Evolutionary conservation across 2,888 invertebrate species (phyloP).

Genomic region (Drosophila anceps): DNA sequence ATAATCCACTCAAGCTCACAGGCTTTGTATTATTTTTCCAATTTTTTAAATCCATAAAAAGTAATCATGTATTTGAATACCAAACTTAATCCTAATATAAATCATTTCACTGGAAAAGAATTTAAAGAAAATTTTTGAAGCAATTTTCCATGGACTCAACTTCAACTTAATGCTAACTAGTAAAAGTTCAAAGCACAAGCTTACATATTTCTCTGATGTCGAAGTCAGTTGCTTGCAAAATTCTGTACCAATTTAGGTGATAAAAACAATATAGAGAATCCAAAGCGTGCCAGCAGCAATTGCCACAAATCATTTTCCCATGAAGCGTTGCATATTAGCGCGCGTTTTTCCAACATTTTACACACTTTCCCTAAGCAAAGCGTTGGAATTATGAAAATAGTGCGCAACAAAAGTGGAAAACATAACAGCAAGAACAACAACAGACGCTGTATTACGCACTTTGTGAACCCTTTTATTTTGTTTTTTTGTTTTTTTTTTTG

Average conservation of each 20-base stretch:
- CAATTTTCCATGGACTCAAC: not conserved
- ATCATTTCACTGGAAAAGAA: too few relatives aligned
- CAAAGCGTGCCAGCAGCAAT: slow-evolving; percentile 25
- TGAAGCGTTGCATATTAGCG: slow-evolving; percentile 57
- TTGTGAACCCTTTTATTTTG: slow-evolving; percentile 64
- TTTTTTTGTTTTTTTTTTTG: slow-evolving; percentile 55
- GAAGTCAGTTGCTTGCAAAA: not conserved
- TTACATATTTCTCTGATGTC: not conserved
- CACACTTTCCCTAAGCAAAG: slow-evolving; percentile 43
- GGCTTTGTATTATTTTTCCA: too few relatives aligned
- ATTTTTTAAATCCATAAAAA: too few relatives aligned
- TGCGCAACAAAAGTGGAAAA: slow-evolving; percentile 47
- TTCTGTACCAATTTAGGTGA: slow-evolving; percentile 6
- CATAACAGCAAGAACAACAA: slow-evolving; percentile 25
- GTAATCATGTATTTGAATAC: too few relatives aligned
- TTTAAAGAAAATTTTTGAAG: not conserved
- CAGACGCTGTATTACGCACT: slow-evolving; percentile 49
- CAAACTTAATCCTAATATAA: too few relatives aligned
- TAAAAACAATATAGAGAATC: slow-evolving; percentile 14
- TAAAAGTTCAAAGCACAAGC: not conserved
- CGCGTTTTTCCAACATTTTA: slow-evolving; percentile 49
- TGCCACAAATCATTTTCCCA: slow-evolving; percentile 59
- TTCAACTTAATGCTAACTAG: not conserved
- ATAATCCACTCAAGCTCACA: too few relatives aligned
- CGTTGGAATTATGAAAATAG: slow-evolving; percentile 59